These are phyloP conservation scores for Rhynchotus rufescens DNA, from an alignment of 2,797 vertebrate species.

Conservation along the genomic window DNA sequence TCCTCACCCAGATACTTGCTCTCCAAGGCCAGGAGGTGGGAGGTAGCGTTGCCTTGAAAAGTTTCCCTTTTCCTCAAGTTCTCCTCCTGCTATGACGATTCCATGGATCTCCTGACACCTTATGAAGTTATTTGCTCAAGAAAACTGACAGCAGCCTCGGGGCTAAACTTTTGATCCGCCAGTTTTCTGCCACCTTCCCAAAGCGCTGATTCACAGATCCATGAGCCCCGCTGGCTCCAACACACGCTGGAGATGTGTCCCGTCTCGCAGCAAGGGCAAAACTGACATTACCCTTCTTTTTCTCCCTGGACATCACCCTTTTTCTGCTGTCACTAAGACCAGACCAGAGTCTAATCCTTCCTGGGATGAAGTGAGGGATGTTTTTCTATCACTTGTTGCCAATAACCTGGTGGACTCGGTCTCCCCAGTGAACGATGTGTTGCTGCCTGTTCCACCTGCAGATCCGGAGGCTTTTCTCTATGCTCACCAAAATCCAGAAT, in stretches of 20 bases:
- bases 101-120: not conserved
- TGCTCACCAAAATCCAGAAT: not conserved
- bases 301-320: not conserved
- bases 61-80: not conserved
- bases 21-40: fast-evolving
- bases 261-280: not conserved
- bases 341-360: not conserved
- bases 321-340: not conserved
- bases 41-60: not conserved
- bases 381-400: not conserved
- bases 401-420: not conserved
- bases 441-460: not conserved
- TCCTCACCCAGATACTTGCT: not conserved
- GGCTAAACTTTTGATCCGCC: slow-evolving; percentile 74
- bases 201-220: not conserved
- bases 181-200: slow-evolving; percentile 66
- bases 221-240: not conserved
- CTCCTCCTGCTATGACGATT: not conserved
- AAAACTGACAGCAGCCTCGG: slow-evolving; percentile 75
- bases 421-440: not conserved
- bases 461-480: not conserved
- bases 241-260: not conserved
- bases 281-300: not conserved
- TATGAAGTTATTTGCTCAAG: slow-evolving; percentile 65
- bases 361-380: not conserved